Evolutionary conservation across 2,888 invertebrate genomes (phyloP).

Genomic region (Andrena hattorfiana): DNA sequence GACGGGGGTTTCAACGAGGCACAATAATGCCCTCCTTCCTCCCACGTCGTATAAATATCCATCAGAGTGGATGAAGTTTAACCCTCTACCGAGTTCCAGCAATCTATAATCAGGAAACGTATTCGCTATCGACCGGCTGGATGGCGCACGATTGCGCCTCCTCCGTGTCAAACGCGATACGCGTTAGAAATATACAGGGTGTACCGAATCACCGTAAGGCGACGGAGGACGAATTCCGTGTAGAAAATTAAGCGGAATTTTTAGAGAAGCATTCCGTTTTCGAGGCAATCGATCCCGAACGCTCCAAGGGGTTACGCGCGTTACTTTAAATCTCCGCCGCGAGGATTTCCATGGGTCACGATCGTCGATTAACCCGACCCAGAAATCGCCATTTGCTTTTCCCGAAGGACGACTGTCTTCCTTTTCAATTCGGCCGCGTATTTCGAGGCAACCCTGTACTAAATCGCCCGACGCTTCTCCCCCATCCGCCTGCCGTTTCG

Average conservation of each 20-base stretch:
- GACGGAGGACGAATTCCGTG: no score
- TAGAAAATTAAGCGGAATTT: no score
- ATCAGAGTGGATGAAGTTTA: constrained; percentile 62
- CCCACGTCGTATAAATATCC: constrained; percentile 67
- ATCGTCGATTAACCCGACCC: no score
- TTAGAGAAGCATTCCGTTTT: not conserved
- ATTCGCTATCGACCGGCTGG: constrained; percentile 31
- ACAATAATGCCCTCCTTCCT: constrained; percentile 66
- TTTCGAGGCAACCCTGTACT: constrained; percentile 9
- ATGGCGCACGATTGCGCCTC: constrained; percentile 15
- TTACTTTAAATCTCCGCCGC: no score
- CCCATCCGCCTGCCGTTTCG: constrained; percentile 7
- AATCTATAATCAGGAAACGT: constrained; percentile 45
- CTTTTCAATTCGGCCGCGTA: not conserved
- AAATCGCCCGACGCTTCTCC: constrained; percentile 2
- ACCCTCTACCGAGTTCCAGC: constrained; percentile 50
- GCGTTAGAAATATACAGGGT: constrained; percentile 16
- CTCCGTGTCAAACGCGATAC: constrained; percentile 26
- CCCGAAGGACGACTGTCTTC: not conserved
- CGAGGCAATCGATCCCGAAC: not conserved
- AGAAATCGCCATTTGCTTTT: no score
- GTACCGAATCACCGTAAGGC: not conserved
- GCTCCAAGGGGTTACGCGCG: no score
- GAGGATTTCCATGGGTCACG: no score
- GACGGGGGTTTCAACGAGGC: constrained; percentile 69